Evolutionary conservation across 1,140 invertebrate genomes (phyloP), one percentile per base, ranked within the genome.

Genomic region (Formica selysi): DNA sequence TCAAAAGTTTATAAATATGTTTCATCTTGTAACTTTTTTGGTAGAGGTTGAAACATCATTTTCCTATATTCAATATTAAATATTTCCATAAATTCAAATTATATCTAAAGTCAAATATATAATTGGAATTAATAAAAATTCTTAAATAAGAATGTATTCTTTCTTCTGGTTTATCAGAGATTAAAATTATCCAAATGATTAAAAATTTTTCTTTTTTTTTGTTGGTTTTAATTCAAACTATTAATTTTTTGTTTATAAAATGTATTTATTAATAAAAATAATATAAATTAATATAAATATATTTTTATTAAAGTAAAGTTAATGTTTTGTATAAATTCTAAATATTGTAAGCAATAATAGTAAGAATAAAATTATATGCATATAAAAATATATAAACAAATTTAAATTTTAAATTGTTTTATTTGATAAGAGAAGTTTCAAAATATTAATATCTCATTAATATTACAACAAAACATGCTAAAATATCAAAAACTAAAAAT

Each of bases 401-500:
- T 51, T n/a, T 71, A 70, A 13, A 54, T 48, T 71, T 29, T n/a
- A 8, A 41, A 22, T 22, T 13, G 86, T 51, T 36, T 54, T 36
- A 48, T 19, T 36, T 54, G 1, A 68, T 48, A 59, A 10, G 38
- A 41, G 13, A 22, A 48, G 71, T 16, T 54, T 38, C n/a, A 41
- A 67, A 79, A 67, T 19, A 26, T 79, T 36, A 26, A 54, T 57
- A 51, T 54, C 51, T 51, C 3, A 19, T 54, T 68, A 86, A 79
- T 26, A 73, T 80, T 13, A 67, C 10, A 38, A 62, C 36, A 19
- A 36, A 61, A 71, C 32, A 41, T n/a, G 59, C 32, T 32, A 71
- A 16, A 83, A 83, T 67, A 54, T 29, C 6, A 83, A 85, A 85
- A 83, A 36, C 29, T 51, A 83, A 76, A 59, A n/a, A 71, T 71